phyloP scores from a whole-genome alignment of 1,140 invertebrate species.

The Leptopilina boulardi region DNA sequence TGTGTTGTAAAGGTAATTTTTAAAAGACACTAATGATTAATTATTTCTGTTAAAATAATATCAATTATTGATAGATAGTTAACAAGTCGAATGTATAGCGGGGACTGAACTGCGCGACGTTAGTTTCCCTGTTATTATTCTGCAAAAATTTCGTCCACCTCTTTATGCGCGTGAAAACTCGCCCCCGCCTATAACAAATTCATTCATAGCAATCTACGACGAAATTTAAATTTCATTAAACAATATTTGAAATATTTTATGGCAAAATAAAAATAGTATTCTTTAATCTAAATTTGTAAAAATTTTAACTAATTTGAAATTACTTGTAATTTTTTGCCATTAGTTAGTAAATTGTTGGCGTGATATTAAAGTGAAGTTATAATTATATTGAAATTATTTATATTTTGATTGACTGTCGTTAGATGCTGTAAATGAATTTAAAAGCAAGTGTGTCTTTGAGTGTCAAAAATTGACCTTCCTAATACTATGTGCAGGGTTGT shows the following conservation, averaged over 20 bases:
- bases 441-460: slow-evolving; percentile 36
- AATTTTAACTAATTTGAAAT: too few species aligned
- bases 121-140: slow-evolving; percentile 45
- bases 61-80: neutral
- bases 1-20: neutral
- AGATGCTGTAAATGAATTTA: slow-evolving; percentile 48
- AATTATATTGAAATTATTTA: slow-evolving; percentile 11
- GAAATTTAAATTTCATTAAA: neutral
- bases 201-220: slow-evolving; percentile 27
- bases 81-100: slow-evolving; percentile 36
- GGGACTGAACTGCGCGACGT: slow-evolving; percentile 40
- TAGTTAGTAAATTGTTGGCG: too few species aligned
- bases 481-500: slow-evolving; percentile 2
- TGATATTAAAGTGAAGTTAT: too few species aligned
- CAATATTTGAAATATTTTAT: neutral
- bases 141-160: slow-evolving; percentile 38
- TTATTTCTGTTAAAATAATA: neutral
- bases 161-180: slow-evolving; percentile 40
- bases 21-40: neutral
- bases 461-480: slow-evolving; percentile 35
- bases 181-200: slow-evolving; percentile 33
- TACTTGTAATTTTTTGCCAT: too few species aligned
- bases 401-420: slow-evolving; percentile 50
- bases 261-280: too few species aligned
- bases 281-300: too few species aligned